Conservation (phyloP, 1,140 invertebrate species). For the Drosophila murphyi region DNA sequence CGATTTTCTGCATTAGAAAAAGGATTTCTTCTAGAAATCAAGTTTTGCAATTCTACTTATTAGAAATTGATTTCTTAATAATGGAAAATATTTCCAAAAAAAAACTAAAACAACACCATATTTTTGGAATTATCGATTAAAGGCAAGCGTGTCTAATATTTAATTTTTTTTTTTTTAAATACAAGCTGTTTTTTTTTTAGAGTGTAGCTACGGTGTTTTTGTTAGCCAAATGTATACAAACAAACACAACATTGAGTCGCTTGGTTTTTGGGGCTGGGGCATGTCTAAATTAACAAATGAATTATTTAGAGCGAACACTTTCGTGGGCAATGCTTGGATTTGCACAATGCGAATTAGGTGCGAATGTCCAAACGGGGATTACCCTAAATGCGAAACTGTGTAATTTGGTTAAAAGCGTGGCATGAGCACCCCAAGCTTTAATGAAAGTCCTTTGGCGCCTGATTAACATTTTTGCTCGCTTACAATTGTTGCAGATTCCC, state of each 20-base stretch:
- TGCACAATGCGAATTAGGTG: constrained; percentile 74
- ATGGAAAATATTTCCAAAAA: too few species aligned
- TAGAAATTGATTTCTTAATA: too few species aligned
- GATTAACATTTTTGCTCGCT: not conserved
- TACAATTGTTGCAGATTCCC: constrained; percentile 14
- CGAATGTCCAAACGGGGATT: constrained; percentile 73
- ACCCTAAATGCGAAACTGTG: constrained; percentile 69
- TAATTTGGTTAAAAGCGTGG: constrained; percentile 71
- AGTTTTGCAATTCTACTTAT: too few species aligned
- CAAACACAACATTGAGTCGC: not conserved
- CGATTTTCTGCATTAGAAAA: too few species aligned
- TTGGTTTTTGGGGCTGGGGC: constrained; percentile 2
- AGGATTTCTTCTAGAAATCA: too few species aligned
- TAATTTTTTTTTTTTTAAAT: too few species aligned
- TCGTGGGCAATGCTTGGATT: constrained; percentile 71
- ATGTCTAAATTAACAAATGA: constrained; percentile 81
- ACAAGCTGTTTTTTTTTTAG: too few species aligned
- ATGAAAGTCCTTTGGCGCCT: not conserved
- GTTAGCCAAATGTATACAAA: constrained; percentile 24
- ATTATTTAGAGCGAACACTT: constrained; percentile 77
- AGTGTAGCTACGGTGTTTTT: too few species aligned
- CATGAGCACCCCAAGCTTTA: constrained; percentile 25
- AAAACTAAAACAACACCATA: too few species aligned
- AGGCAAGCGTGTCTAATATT: too few species aligned
- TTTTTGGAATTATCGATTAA: too few species aligned